Base-by-base conservation (phyloP, 2,888 invertebrate genomes). In the Amiota minor region DNA sequence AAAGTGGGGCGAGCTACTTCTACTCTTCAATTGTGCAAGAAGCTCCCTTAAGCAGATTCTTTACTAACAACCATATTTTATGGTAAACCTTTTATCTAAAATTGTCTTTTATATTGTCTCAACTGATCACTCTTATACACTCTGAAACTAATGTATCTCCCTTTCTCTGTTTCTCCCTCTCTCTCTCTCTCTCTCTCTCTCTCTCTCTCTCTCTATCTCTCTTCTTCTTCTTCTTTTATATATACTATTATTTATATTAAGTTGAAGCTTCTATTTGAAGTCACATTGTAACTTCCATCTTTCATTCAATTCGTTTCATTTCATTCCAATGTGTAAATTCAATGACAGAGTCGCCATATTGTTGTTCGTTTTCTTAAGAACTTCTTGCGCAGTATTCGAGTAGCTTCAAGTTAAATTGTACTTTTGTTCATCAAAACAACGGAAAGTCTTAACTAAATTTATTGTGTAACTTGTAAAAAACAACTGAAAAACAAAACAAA, bases 291-390 rank as follows among this genome's bases (percentile, higher is more conserved):
- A 35, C 35, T 35, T 35, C 35, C 35, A 35, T 35, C 0, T 35
- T 35, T 35, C 35, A 35, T 35, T 35, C 35, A 35, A 4, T 35
- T 35, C 6, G 35, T 35, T 35, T 35, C 6, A 35, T 35, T 35
- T 35, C 35, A 35, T 35, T 23, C 23, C 23, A 23, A 23, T 23
- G 23, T 35, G 35, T 35, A 35, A 3, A 23, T 35, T 1, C 35
- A 35, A 35, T 23, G 23, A 23, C 23, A 23, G 3, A 3, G 3
- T 23, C 3, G 23, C 23, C 23, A 23, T 23, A 23, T 23, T 23
- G 35, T 65, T 61, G 81, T 81, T 81, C 81, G 82, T 82, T 65
- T 83, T 82, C 84, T 80, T 80, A 75, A 72, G 47, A 18, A 62
- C 4, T 35, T 35, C 3, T 35, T 68, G 70, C 59, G 70, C 72